Evolutionary conservation across 2,113 vertebrate genomes (phyloP), one percentile per base, ranked within the genome.

Genomic region (Polypterus senegalus): DNA sequence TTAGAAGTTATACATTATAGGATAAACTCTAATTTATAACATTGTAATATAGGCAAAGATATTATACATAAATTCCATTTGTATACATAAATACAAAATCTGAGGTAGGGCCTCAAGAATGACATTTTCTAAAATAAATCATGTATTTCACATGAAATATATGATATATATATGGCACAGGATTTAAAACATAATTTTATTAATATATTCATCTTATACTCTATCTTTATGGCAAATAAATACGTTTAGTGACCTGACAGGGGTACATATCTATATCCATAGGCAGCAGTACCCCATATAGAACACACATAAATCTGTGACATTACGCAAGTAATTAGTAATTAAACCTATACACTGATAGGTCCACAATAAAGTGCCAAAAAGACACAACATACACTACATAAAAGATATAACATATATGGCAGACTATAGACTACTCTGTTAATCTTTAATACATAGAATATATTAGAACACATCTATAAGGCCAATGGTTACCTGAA

Each of bases 51-150:
- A 90, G 82, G 91, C 86, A 96, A 97, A 92, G 91, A 91, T 97
- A 97, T 87, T 91, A 89, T 92, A 92, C 89, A 92, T 92, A 89
- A 92, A 91, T 94, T 89, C 91, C 88, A 91, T 97, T 96, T 97
- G 77, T 95, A 92, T 89, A 92, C 89, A 91, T 94, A 90, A 90
- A 97, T 98, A 98, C 86, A 98, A 98, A 97, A 97, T 92, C 73
- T 94, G 95, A 98, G 95, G 94, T 98, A 98, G 93, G 84, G 92
- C 94, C 95, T 98, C 95, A 97, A 93, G 88, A 89, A 89, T 88
- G 82, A 90, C 77, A 89, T 72, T 82, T 81, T 79, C 83, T 79
- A 89, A 86, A 90, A 92, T 89, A 83, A 92, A 90, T 76, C 85
- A 89, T 84, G 76, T 82, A 86, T 82, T 86, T 88, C 87, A 81